These are phyloP conservation scores for Muscicapa striata DNA, from an alignment of 2,797 vertebrate genomes.

Conservation along the genomic window DNA sequence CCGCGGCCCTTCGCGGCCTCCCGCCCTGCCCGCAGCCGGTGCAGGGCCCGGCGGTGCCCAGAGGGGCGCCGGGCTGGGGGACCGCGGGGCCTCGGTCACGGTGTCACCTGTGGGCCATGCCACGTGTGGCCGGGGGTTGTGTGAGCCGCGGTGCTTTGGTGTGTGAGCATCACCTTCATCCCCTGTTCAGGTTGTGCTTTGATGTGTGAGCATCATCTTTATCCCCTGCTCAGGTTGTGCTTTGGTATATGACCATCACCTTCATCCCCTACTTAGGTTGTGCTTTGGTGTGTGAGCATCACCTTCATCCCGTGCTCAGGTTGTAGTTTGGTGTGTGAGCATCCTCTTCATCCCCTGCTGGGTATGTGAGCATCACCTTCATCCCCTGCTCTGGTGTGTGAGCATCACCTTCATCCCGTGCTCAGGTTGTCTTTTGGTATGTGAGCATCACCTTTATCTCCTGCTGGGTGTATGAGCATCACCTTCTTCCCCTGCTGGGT, in stretches of 20 bases:
- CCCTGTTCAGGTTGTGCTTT: no score
- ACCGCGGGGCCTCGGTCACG: background rate
- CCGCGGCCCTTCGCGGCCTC: background rate
- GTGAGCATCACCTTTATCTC: background rate
- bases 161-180: background rate
- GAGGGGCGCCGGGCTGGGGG: background rate
- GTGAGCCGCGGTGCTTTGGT: background rate
- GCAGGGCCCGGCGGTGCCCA: background rate
- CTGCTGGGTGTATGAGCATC: background rate
- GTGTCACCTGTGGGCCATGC: background rate
- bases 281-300: background rate
- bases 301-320: no score
- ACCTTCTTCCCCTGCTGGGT: background rate
- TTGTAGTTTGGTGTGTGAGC: background rate
- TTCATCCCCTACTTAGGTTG: no score
- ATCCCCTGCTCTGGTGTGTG: background rate
- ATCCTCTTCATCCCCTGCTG: background rate
- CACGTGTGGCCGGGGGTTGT: background rate
- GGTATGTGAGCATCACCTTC: background rate
- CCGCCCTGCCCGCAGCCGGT: background rate
- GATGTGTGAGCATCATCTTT: no score
- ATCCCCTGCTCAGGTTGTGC: background rate
- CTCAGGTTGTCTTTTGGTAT: accelerated
- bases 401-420: background rate
- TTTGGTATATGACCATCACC: background rate